Conservation (phyloP, 1,140 invertebrate species). For the Phthorimaea operculella region DNA sequence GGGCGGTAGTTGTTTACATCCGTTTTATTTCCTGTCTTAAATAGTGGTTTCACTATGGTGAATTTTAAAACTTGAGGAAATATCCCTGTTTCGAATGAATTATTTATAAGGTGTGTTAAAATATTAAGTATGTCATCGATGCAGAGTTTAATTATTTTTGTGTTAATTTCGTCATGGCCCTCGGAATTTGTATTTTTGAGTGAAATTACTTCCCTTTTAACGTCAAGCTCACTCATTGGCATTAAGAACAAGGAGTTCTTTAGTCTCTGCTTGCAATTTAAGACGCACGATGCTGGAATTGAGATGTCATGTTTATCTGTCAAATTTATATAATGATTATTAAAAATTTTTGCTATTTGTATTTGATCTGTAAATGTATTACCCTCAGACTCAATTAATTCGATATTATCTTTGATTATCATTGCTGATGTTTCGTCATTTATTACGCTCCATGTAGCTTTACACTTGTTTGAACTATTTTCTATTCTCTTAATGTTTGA, state of each 20-base stretch:
- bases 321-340: conserved; percentile 1
- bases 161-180: conserved; percentile 7
- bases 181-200: conserved; percentile 6
- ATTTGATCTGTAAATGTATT: neutral
- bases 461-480: neutral
- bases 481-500: neutral
- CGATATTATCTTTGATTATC: neutral
- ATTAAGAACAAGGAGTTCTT: neutral
- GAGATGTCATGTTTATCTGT: neutral
- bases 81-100: neutral
- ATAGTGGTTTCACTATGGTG: conserved; percentile 1
- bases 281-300: too few relatives aligned
- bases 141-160: conserved; percentile 1
- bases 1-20: conserved; percentile 4
- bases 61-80: conserved; percentile 7
- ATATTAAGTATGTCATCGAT: neutral
- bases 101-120: conserved; percentile 5
- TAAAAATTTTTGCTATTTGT: conserved; percentile 1
- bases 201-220: neutral
- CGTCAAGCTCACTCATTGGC: conserved; percentile 2
- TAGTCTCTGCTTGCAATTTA: neutral
- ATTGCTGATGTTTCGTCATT: neutral
- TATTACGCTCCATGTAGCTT: conserved; percentile 1
- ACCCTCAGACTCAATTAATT: neutral
- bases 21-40: conserved; percentile 3